phyloP scores from a whole-genome alignment of 2,113 vertebrate genomes.

The Zeus faber region DNA sequence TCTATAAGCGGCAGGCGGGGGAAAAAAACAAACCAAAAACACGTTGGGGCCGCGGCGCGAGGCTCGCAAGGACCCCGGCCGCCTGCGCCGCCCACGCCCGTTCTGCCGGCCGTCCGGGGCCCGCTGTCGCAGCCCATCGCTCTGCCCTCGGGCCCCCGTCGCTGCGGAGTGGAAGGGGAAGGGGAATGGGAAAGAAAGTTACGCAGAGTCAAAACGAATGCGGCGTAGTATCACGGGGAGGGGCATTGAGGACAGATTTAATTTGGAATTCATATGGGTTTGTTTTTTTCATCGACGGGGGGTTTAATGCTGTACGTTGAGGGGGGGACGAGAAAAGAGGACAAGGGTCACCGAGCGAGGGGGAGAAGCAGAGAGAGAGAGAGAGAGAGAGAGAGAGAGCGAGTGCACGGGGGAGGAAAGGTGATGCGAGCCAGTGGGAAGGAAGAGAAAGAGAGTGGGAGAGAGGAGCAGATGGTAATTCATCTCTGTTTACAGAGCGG shows the following conservation, averaged over 20 bases:
- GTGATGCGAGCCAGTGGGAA: constrained; percentile 11
- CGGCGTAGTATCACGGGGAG: too few relatives aligned
- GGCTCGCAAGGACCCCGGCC: background rate
- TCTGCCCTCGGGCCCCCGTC: too few relatives aligned
- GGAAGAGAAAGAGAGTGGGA: constrained; percentile 14
- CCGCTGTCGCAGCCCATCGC: background rate
- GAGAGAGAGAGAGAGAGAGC: background rate
- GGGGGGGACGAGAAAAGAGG: background rate
- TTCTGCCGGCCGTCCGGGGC: background rate
- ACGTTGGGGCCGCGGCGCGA: background rate
- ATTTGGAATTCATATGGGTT: too few relatives aligned
- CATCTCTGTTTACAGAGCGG: constrained; percentile 41
- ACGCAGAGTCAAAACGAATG: too few relatives aligned
- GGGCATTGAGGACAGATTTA: too few relatives aligned
- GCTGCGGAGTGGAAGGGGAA: too few relatives aligned
- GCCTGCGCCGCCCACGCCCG: background rate
- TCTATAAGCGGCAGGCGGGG: background rate
- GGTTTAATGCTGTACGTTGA: background rate
- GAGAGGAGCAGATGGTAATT: constrained; percentile 47
- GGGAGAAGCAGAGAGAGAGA: background rate
- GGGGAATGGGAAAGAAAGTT: too few relatives aligned
- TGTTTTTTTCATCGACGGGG: too few relatives aligned
- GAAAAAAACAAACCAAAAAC: too few relatives aligned
- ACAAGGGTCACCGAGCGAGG: background rate
- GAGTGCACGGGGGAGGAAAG: constrained; percentile 22